Conservation (phyloP, 2,888 invertebrate species). For the Conops quadrifasciatus region DNA sequence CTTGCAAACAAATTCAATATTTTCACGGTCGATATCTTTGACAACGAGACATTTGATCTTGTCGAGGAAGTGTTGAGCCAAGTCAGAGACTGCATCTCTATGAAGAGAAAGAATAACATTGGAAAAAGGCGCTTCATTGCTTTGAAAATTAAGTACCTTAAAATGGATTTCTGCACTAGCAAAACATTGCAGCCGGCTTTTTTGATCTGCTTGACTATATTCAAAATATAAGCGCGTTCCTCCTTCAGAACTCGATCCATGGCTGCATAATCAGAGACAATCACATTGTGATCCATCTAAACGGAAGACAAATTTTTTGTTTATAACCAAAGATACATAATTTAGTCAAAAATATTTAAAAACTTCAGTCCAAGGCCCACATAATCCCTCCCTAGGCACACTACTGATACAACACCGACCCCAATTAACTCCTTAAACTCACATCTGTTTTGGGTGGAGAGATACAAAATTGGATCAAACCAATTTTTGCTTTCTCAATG, state of each 20-base stretch:
- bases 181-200: constrained; percentile 98
- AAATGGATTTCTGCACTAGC: constrained; percentile 83
- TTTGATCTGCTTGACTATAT: constrained; percentile 98
- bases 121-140: background rate
- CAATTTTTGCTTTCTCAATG: constrained; percentile 98
- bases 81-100: constrained; percentile 95
- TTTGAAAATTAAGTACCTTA: constrained; percentile 68
- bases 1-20: constrained; percentile 97
- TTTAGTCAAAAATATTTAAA: constrained; percentile 4
- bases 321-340: background rate
- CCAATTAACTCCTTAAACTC: constrained; percentile 58
- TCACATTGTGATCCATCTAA: constrained; percentile 93
- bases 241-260: constrained; percentile 99
- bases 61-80: constrained; percentile 97
- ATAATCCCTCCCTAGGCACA: too few relatives aligned
- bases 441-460: constrained; percentile 99
- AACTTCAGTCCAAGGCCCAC: too few relatives aligned
- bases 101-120: constrained; percentile 36
- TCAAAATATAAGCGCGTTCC: constrained; percentile 96
- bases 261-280: constrained; percentile 98
- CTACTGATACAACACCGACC: too few relatives aligned
- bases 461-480: constrained; percentile 98
- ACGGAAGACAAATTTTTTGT: constrained; percentile 9
- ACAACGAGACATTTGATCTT: constrained; percentile 99
- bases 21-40: constrained; percentile 97